phyloP scores from a whole-genome alignment of 1,140 invertebrate genomes.

The Lamellibrachia luymesi region DNA sequence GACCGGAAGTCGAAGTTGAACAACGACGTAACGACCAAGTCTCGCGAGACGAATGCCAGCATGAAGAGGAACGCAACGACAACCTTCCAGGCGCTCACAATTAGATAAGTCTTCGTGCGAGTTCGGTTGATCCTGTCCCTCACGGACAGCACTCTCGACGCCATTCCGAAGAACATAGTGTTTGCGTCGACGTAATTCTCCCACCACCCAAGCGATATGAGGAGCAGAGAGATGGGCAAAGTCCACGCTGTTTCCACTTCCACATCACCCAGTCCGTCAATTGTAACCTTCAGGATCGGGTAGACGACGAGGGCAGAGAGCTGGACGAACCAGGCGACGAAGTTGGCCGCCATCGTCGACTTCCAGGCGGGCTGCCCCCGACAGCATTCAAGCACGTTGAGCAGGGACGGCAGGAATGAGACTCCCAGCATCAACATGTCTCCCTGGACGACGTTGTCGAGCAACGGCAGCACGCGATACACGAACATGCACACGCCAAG shows the following conservation, averaged over 20 bases:
- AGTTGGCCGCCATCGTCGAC: slow-evolving; percentile 29
- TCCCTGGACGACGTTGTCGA: slow-evolving; percentile 27
- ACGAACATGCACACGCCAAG: slow-evolving; percentile 46
- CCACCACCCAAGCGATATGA: slow-evolving; percentile 51
- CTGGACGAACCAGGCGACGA: slow-evolving; percentile 40
- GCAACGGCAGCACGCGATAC: slow-evolving; percentile 45
- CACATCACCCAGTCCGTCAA: slow-evolving; percentile 27
- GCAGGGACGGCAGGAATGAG: slow-evolving; percentile 42
- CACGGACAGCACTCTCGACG: neutral
- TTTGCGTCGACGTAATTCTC: slow-evolving; percentile 50
- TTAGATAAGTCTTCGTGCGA: slow-evolving; percentile 8
- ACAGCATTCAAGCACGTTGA: slow-evolving; percentile 39
- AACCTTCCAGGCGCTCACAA: neutral
- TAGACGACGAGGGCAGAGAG: slow-evolving; percentile 41
- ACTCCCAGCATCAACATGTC: slow-evolving; percentile 34
- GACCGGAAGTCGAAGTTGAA: slow-evolving; percentile 39
- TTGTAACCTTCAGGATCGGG: slow-evolving; percentile 40
- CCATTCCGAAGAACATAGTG: slow-evolving; percentile 9
- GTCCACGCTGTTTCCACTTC: slow-evolving; percentile 37
- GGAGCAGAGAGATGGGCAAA: slow-evolving; percentile 43
- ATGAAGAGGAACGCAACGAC: slow-evolving; percentile 8
- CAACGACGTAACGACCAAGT: slow-evolving; percentile 38
- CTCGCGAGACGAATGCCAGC: neutral
- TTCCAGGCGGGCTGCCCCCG: slow-evolving; percentile 21
- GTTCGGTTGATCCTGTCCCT: slow-evolving; percentile 18